Percentiles rank a stretch among this genome's conserved stretches.
Evolutionary conservation across 2,797 vertebrate genomes (phyloP).

Genomic region (Neopelma chrysocephalum): DNA sequence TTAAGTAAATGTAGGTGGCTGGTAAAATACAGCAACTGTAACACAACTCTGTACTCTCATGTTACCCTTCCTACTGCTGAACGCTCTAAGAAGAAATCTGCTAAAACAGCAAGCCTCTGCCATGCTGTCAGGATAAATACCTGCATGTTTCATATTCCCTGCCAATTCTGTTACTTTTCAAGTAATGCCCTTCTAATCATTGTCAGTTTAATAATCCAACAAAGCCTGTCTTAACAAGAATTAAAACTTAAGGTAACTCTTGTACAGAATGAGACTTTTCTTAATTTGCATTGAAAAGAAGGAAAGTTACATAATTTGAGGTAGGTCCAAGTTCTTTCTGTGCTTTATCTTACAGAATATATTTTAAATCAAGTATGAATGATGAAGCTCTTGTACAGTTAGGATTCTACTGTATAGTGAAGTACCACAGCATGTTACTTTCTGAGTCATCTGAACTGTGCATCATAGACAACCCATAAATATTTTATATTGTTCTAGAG

Average conservation of each 20-base stretch:
- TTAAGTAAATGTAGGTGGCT: background rate
- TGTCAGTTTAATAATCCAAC: background rate
- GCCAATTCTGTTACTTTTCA: background rate
- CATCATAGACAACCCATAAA: background rate
- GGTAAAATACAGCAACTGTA: background rate
- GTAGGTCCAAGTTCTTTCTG: background rate
- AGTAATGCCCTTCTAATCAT: background rate
- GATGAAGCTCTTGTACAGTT: background rate
- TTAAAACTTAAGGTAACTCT: background rate
- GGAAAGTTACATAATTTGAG: fast-evolving
- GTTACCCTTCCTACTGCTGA: background rate
- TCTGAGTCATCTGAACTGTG: background rate
- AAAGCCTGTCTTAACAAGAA: background rate
- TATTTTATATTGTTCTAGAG: background rate
- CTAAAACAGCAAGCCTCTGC: background rate
- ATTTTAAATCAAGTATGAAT: background rate
- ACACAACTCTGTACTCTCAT: background rate
- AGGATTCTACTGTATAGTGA: background rate
- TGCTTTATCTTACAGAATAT: fast-evolving
- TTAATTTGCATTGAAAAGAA: background rate
- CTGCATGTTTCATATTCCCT: background rate
- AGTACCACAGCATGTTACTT: background rate
- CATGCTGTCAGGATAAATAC: background rate
- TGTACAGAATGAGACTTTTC: background rate
- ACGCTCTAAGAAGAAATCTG: background rate